Conservation (phyloP, 2,797 vertebrate species). For the Semotilus atromaculatus region DNA sequence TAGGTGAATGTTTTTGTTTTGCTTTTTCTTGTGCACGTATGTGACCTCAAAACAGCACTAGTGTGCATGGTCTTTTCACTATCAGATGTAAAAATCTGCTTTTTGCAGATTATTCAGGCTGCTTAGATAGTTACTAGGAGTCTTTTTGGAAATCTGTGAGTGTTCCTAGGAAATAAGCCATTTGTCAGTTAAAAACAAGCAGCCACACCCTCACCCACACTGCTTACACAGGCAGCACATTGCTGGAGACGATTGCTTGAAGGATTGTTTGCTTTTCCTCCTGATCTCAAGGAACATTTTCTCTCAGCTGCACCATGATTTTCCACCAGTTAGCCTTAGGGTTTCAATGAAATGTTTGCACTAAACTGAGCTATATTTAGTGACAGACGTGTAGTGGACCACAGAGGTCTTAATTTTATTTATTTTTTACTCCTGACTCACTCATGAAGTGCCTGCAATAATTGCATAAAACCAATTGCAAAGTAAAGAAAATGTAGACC, state of each 20-base stretch:
- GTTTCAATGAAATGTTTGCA: conserved; percentile 30
- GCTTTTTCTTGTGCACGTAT: background rate
- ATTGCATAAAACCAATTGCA: background rate
- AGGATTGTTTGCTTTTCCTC: conserved; percentile 40
- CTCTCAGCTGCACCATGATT: conserved; percentile 47
- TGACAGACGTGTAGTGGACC: background rate
- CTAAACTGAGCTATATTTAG: conserved; percentile 59
- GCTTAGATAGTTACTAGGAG: background rate
- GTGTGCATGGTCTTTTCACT: background rate
- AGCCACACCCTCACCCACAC: conserved; percentile 53
- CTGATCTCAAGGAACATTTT: conserved; percentile 59
- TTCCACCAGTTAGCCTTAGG: conserved; percentile 39
- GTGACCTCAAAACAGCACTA: background rate
- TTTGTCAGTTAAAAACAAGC: conserved; percentile 54
- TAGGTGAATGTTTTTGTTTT: background rate
- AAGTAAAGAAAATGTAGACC: background rate
- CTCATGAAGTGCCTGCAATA: background rate
- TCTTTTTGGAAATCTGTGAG: conserved; percentile 43
- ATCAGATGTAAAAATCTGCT: background rate
- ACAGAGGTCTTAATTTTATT: background rate
- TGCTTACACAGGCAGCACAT: conserved; percentile 46
- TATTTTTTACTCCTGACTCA: background rate
- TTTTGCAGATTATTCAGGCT: conserved; percentile 19
- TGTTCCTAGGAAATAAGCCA: conserved; percentile 48
- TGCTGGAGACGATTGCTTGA: conserved; percentile 44